Conservation (phyloP, 92 coral and sea anemone genomes). For the Virgularia gustaviana region DNA sequence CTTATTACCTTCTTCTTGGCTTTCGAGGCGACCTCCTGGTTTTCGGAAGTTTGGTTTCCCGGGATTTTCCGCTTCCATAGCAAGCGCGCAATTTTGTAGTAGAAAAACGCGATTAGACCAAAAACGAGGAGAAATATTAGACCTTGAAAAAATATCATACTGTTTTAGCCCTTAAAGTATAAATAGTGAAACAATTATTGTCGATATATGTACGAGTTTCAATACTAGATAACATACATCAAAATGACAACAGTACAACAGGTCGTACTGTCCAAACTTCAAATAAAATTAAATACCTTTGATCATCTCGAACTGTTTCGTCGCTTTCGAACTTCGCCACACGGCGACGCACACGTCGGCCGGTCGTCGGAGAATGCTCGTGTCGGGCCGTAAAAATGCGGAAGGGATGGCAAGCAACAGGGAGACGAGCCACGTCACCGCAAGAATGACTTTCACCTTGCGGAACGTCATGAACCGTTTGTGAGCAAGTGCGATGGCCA, state of each 20-base stretch:
- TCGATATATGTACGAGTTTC: no score
- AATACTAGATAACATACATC: no score
- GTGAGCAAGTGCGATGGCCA: constrained; percentile 26
- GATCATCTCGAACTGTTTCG: constrained; percentile 27
- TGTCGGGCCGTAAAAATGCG: constrained; percentile 2
- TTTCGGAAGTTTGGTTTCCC: constrained; percentile 32
- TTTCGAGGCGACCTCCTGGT: constrained; percentile 17
- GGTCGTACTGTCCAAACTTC: no score
- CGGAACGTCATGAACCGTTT: constrained; percentile 22
- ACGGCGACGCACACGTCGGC: constrained; percentile 15
- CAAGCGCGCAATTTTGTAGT: constrained; percentile 15
- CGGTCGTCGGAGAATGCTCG: neutral
- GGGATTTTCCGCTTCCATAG: constrained; percentile 30
- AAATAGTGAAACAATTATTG: no score
- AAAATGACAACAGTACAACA: no score
- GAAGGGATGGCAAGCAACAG: constrained; percentile 26
- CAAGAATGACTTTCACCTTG: constrained; percentile 11
- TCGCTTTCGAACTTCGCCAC: constrained; percentile 11
- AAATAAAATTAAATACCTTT: no score
- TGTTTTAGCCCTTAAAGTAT: no score
- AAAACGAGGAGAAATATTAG: constrained; percentile 3
- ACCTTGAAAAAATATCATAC: no score
- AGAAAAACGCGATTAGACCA: constrained; percentile 12
- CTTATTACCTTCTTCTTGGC: constrained; percentile 22
- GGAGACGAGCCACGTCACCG: constrained; percentile 23